Conservation (phyloP, 2,113 vertebrate genomes). For the Cheilinus undulatus region DNA sequence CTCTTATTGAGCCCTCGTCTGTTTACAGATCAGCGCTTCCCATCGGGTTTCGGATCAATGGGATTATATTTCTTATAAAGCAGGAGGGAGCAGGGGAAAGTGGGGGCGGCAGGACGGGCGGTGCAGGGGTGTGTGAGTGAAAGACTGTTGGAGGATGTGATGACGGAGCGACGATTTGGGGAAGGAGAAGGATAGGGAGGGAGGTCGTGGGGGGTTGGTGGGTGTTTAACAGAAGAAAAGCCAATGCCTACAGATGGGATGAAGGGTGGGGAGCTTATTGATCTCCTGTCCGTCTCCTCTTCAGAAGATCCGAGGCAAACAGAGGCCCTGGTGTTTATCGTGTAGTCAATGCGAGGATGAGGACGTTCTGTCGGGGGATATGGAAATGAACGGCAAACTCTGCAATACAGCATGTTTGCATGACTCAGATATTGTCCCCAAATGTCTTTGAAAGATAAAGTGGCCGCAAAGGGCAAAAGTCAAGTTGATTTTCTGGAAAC, state of each 20-base stretch:
- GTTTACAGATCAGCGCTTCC: constrained; percentile 81
- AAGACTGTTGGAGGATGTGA: constrained; percentile 51
- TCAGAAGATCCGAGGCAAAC: constrained; percentile 73
- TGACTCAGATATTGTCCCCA: constrained; percentile 34
- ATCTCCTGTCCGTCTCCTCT: constrained; percentile 69
- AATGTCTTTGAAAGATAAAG: constrained; percentile 43
- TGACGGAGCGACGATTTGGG: constrained; percentile 51
- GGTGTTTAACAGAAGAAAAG: constrained; percentile 54
- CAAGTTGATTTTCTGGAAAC: constrained; percentile 27
- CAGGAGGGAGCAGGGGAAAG: constrained; percentile 47
- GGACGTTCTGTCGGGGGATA: constrained; percentile 58
- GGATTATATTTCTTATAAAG: constrained; percentile 82
- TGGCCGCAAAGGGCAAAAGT: constrained; percentile 37
- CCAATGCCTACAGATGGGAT: constrained; percentile 64
- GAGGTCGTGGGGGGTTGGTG: neutral
- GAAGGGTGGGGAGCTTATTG: constrained; percentile 68
- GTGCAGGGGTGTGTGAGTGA: constrained; percentile 31
- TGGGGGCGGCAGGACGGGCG: constrained; percentile 43
- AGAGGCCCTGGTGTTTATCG: constrained; percentile 67
- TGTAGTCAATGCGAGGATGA: constrained; percentile 66
- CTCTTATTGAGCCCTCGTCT: constrained; percentile 78
- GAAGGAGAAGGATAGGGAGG: constrained; percentile 28
- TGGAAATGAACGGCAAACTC: constrained; percentile 62
- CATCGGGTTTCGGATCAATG: constrained; percentile 82
- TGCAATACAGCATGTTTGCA: constrained; percentile 45